Conservation (phyloP, 2,113 vertebrate species). For the Tragelaphus scriptus region DNA sequence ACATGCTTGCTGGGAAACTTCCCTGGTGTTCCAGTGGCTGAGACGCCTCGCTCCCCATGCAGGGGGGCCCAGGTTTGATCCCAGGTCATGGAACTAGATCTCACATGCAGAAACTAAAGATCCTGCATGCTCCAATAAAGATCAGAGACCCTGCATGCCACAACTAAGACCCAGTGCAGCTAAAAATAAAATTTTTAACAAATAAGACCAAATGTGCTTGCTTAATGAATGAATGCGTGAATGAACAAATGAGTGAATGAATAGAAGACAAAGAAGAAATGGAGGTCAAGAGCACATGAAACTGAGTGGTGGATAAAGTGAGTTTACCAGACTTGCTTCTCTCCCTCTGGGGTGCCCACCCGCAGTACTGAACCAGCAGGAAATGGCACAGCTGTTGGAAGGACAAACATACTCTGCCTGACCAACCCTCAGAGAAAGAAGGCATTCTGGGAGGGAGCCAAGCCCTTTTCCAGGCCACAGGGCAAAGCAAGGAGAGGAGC, state of each 20-base stretch:
- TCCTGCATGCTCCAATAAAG: neutral
- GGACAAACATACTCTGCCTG: neutral
- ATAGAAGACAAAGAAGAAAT: neutral
- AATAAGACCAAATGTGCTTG: neutral
- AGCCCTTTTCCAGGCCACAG: neutral
- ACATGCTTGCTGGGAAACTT: neutral
- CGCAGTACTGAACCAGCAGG: neutral
- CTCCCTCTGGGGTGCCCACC: neutral
- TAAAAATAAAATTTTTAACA: neutral
- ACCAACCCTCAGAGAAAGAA: neutral
- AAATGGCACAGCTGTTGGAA: neutral
- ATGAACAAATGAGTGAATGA: neutral
- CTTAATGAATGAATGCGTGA: neutral
- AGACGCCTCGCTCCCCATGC: neutral
- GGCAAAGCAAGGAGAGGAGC: neutral
- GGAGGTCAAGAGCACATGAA: neutral
- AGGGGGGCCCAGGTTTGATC: neutral
- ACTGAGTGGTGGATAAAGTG: neutral
- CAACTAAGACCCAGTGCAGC: neutral
- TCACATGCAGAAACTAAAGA: neutral
- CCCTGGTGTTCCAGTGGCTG: neutral
- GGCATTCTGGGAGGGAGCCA: neutral
- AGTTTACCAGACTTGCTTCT: neutral
- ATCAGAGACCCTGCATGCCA: neutral
- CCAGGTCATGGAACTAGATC: neutral